Evolutionary conservation across 1,140 invertebrate genomes (phyloP), one percentile per base, ranked within the genome.

Genomic region (Papilio polytes): DNA sequence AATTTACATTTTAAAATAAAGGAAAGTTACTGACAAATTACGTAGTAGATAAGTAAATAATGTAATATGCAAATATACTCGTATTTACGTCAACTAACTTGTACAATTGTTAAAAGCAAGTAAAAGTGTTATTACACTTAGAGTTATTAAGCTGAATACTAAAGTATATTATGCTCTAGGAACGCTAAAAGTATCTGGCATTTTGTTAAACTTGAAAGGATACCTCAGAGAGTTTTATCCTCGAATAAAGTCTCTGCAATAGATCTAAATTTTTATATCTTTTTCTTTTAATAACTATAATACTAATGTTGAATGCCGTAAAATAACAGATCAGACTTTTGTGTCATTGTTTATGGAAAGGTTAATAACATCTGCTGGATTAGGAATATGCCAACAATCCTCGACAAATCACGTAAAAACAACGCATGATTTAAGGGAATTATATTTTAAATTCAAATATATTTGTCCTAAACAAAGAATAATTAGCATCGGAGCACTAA

Each of bases 401-500:
- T 51, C 18, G 13, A 3, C 12, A 15, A 26, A 22, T 26, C 20
- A 20, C n/a, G 59, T 10, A 63, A 13, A 63, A 63, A 26, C 1
- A 63, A n/a, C 18, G 53, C 8, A n/a, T n/a, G 3, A 4, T 51
- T 51, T 15, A n/a, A n/a, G n/a, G n/a, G n/a, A n/a, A n/a, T n/a
- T n/a, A n/a, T n/a, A n/a, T n/a, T n/a, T n/a, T n/a, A n/a, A n/a
- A n/a, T n/a, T n/a, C n/a, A n/a, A n/a, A 44, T 8, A 46, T 20
- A 1, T 20, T 48, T 48, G 73, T 15, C 31, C 22, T 26, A 53
- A 13, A 59, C 76, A n/a, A 4, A 41, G 36, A 76, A 56, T 36
- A 59, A 78, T 59, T 78, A 59, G 74, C 51, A 78, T 78, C 51
- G 18, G 26, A 59, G 26, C 51, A 15, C 15, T 59, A 41, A 59